A percentile compares a stretch with the other conserved stretches of the same genome.
phyloP scores from a whole-genome alignment of 1,140 invertebrate species.

The Hyphantria cunea region DNA sequence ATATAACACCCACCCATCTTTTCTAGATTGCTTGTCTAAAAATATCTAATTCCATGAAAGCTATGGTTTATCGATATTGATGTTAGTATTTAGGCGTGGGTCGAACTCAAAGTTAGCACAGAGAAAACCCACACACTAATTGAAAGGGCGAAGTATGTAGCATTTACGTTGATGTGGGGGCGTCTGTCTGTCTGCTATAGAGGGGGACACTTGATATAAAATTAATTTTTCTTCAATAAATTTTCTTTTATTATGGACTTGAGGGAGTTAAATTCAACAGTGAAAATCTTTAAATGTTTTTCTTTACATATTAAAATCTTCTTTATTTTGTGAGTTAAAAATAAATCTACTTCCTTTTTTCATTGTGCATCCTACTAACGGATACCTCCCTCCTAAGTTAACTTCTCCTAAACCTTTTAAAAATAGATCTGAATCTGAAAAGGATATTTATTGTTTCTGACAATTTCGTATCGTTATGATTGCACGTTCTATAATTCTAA shows the following conservation, averaged over 20 bases:
- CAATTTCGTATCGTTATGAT: too few species aligned
- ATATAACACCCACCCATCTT: slow-evolving; percentile 2
- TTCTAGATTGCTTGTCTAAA: slow-evolving; percentile 11
- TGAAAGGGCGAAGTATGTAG: slow-evolving; percentile 45
- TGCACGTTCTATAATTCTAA: too few species aligned
- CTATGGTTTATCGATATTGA: slow-evolving; percentile 30
- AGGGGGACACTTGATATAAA: slow-evolving; percentile 31
- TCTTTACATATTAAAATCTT: too few species aligned
- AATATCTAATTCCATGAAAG: slow-evolving; percentile 16
- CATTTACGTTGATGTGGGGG: slow-evolving; percentile 45
- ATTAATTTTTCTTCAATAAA: slow-evolving; percentile 2
- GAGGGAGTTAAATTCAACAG: not conserved
- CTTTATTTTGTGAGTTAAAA: too few species aligned
- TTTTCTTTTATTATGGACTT: slow-evolving; percentile 7
- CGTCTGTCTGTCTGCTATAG: slow-evolving; percentile 37
- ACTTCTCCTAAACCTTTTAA: too few species aligned
- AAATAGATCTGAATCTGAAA: too few species aligned
- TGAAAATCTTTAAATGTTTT: too few species aligned
- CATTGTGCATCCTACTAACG: too few species aligned
- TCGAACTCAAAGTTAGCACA: slow-evolving; percentile 33
- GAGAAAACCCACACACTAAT: slow-evolving; percentile 42
- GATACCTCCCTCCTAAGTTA: too few species aligned
- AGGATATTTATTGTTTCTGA: too few species aligned
- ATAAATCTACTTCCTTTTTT: too few species aligned
- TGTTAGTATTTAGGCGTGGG: slow-evolving; percentile 34